These are phyloP conservation scores for Lytechinus pictus DNA, from an alignment of 35 echinoderm and acorn worm species.

Conservation along the genomic window DNA sequence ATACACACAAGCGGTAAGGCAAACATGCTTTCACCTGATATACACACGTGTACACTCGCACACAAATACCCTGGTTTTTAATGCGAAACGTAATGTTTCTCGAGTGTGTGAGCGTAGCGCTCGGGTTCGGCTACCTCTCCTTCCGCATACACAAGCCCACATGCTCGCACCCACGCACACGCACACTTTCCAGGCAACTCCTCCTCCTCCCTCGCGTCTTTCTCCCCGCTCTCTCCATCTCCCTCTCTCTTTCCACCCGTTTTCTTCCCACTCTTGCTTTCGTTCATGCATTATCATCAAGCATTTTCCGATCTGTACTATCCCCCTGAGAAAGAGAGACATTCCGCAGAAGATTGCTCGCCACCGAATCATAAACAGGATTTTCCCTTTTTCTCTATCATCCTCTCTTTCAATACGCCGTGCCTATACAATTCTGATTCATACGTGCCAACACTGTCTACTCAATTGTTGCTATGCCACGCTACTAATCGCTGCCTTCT, in stretches of 20 bases:
- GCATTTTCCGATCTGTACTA: background rate
- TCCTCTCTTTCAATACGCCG: background rate
- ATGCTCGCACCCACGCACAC: background rate
- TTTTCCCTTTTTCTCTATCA: background rate
- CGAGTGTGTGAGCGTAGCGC: background rate
- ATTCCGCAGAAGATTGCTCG: slow-evolving; percentile 9
- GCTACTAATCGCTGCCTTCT: background rate
- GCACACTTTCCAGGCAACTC: background rate
- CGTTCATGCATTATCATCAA: background rate
- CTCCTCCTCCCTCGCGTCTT: background rate
- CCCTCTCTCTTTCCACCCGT: background rate
- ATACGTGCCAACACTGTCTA: background rate
- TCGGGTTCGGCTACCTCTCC: background rate
- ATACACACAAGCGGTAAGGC: background rate
- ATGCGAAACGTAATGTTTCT: background rate
- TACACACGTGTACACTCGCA: background rate
- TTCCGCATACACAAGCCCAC: background rate
- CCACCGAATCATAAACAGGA: background rate
- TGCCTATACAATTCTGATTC: background rate
- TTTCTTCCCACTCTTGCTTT: background rate
- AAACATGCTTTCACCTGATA: background rate
- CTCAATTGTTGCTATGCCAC: slow-evolving; percentile 10
- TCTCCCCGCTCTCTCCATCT: background rate
- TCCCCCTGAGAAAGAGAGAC: background rate
- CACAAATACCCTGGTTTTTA: background rate